Conservation (phyloP, 2,113 vertebrate species). For the Centropus bengalensis region DNA sequence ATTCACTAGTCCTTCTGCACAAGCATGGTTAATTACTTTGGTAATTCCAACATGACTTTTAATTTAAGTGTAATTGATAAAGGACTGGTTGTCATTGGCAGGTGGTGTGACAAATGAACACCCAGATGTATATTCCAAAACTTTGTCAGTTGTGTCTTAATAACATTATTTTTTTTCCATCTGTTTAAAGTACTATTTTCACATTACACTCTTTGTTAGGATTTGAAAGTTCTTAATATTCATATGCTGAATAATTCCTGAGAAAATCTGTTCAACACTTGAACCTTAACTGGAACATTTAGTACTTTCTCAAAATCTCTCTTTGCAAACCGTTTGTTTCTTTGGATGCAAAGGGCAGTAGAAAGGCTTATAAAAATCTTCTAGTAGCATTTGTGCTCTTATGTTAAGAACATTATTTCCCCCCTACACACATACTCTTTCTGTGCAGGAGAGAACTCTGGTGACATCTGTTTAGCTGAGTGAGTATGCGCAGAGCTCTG, state of each 20-base stretch:
- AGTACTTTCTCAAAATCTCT: conserved; percentile 63
- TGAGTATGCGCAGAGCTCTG: neutral
- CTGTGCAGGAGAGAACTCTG: conserved; percentile 45
- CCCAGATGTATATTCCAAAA: conserved; percentile 47
- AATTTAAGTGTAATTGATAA: neutral
- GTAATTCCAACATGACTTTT: neutral
- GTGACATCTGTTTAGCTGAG: conserved; percentile 26
- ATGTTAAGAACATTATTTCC: conserved; percentile 2
- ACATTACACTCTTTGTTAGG: conserved; percentile 54
- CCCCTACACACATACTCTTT: neutral
- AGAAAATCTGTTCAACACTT: conserved; percentile 72
- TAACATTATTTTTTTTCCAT: conserved; percentile 39
- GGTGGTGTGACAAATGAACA: conserved; percentile 22
- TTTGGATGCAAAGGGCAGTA: conserved; percentile 54
- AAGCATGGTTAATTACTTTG: neutral
- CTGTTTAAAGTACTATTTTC: conserved; percentile 62
- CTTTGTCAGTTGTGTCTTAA: neutral
- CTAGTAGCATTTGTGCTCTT: conserved; percentile 43
- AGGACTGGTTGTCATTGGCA: neutral
- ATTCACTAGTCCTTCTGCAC: neutral
- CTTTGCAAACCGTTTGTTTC: conserved; percentile 48
- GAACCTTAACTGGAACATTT: conserved; percentile 67
- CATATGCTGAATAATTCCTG: conserved; percentile 68
- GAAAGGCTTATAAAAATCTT: conserved; percentile 63
- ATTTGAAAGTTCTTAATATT: conserved; percentile 71